phyloP scores from a whole-genome alignment of 2,888 invertebrate genomes.

The Eutolmus rufibarbis region DNA sequence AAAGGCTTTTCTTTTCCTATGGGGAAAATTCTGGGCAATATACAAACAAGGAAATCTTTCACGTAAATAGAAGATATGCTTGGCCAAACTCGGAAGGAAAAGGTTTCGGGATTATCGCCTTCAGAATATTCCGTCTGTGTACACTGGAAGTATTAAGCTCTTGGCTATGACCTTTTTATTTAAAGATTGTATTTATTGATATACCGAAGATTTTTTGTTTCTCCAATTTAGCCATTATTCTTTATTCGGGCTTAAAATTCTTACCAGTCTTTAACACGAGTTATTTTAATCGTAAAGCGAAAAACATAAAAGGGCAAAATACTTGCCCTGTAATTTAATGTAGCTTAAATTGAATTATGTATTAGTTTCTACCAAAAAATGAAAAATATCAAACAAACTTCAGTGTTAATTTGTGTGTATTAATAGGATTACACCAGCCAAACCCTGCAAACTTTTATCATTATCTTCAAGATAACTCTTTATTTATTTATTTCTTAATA shows the following conservation, averaged over 20 bases:
- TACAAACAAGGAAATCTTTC: slow-evolving; percentile 33
- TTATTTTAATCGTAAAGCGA: too few relatives aligned
- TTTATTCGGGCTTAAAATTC: not conserved
- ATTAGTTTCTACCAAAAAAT: too few relatives aligned
- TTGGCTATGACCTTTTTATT: slow-evolving; percentile 25
- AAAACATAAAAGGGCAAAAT: too few relatives aligned
- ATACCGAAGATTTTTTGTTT: not conserved
- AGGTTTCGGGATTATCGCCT: slow-evolving; percentile 29
- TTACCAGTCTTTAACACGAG: not conserved
- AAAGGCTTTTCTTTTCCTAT: not conserved
- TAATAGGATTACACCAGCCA: too few relatives aligned
- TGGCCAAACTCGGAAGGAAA: slow-evolving; percentile 26
- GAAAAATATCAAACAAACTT: too few relatives aligned
- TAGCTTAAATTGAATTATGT: too few relatives aligned
- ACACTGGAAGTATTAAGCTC: not conserved
- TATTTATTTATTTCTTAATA: too few relatives aligned
- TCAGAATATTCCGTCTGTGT: not conserved
- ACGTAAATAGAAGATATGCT: slow-evolving; percentile 19
- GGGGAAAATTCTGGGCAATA: not conserved
- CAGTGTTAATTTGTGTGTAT: too few relatives aligned
- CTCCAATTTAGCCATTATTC: not conserved
- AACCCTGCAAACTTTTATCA: too few relatives aligned
- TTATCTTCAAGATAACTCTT: too few relatives aligned
- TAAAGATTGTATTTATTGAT: not conserved
- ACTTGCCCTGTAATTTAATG: too few relatives aligned